These are phyloP conservation scores for Neofelis nebulosa DNA, from an alignment of 2,113 vertebrate genomes.

Conservation along the genomic window DNA sequence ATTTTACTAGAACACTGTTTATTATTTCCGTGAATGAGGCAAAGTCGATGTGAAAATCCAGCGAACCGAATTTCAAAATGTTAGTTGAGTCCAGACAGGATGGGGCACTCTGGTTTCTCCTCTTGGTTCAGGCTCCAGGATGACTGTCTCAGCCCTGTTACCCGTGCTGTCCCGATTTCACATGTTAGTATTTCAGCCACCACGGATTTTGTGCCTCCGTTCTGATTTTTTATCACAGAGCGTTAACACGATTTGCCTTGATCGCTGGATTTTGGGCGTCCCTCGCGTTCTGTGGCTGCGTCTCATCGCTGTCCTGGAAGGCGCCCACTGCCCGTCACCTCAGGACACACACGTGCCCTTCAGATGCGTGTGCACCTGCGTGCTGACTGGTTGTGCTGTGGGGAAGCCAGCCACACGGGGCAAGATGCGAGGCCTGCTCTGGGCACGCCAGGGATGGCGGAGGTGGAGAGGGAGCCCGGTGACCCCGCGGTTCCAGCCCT, in stretches of 20 bases:
- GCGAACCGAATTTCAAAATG: not conserved
- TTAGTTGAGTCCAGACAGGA: not conserved
- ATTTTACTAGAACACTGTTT: not conserved
- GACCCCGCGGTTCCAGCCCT: no score
- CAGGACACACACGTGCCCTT: not conserved
- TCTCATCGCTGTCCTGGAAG: not conserved
- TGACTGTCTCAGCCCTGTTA: fast-evolving
- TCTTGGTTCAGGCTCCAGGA: fast-evolving
- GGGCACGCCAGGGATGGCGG: not conserved
- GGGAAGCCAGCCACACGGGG: not conserved
- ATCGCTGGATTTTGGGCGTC: not conserved
- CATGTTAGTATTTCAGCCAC: fast-evolving
- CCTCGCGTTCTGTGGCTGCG: not conserved
- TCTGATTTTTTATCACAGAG: not conserved
- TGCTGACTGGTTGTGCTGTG: not conserved
- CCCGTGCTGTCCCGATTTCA: not conserved
- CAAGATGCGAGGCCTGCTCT: not conserved
- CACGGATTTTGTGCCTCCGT: not conserved
- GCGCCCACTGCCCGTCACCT: not conserved
- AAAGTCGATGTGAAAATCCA: not conserved
- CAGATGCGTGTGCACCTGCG: not conserved
- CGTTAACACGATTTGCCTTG: not conserved
- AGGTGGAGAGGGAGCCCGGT: not conserved
- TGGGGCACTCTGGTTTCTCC: fast-evolving
- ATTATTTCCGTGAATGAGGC: not conserved